phyloP scores from a whole-genome alignment of 1,140 invertebrate genomes.

The Pseudomyrmex sp. region DNA sequence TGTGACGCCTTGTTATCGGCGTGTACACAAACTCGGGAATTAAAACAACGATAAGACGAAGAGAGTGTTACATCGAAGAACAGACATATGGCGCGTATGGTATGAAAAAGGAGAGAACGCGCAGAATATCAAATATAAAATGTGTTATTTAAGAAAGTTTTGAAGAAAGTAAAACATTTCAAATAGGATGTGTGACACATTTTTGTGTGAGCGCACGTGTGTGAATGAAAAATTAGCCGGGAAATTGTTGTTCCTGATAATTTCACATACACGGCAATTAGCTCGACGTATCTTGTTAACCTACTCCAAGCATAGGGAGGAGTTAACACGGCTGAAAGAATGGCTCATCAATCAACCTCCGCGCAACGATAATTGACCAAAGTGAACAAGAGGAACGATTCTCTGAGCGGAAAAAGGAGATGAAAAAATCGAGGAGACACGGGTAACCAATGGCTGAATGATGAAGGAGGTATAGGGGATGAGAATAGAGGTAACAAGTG shows the following conservation, averaged over 20 bases:
- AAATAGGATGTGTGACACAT: too few relatives aligned
- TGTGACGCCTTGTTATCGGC: slow-evolving; percentile 25
- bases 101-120: background rate
- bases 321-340: slow-evolving; percentile 12
- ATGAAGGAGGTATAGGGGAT: slow-evolving; percentile 55
- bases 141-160: background rate
- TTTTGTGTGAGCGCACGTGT: too few relatives aligned
- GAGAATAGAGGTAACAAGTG: slow-evolving; percentile 33
- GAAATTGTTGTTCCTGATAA: background rate
- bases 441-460: slow-evolving; percentile 39
- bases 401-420: background rate
- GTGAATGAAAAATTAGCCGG: too few relatives aligned
- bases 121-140: background rate
- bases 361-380: slow-evolving; percentile 56
- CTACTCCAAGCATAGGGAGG: background rate
- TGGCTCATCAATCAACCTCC: slow-evolving; percentile 58
- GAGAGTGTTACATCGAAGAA: background rate
- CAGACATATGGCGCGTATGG: background rate
- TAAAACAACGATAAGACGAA: slow-evolving; percentile 43
- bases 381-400: slow-evolving; percentile 19
- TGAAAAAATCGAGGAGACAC: slow-evolving; percentile 61
- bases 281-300: background rate
- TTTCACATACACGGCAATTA: background rate
- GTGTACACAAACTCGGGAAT: slow-evolving; percentile 37
- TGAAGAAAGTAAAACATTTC: background rate